Percentiles rank a stretch among this genome's conserved stretches.
Evolutionary conservation across 2,113 vertebrate species (phyloP).

Genomic region (Aegotheles bennettii): DNA sequence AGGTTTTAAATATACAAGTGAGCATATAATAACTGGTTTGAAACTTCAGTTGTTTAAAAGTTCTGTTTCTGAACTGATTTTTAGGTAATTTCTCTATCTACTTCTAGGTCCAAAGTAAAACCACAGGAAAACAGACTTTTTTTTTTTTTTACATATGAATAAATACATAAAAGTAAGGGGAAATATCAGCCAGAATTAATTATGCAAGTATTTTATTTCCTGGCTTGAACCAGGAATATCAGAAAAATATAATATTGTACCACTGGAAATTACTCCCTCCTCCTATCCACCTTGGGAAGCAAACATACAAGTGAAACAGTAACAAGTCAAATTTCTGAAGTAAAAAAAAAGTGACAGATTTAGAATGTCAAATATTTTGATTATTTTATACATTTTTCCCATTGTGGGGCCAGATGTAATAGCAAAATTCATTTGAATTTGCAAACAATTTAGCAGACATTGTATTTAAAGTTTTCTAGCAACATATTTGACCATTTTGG

Average conservation of each 20-base stretch:
- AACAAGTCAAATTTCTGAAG: not conserved
- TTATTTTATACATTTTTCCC: not conserved
- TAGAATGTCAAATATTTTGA: not conserved
- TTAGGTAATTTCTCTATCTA: not conserved
- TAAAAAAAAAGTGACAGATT: not conserved
- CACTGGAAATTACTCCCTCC: not conserved
- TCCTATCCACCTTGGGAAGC: not conserved
- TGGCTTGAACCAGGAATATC: not conserved
- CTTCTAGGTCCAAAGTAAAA: not conserved
- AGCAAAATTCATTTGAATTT: not conserved
- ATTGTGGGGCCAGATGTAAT: not conserved
- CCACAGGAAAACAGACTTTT: rapidly evolving
- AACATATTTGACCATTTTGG: not conserved
- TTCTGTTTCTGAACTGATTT: rapidly evolving
- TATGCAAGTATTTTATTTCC: not conserved
- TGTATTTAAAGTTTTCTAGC: not conserved
- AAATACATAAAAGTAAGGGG: not conserved
- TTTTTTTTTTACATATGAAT: not conserved
- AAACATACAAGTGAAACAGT: not conserved
- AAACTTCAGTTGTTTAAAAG: not conserved
- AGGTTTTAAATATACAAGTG: not conserved
- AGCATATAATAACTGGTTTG: not conserved
- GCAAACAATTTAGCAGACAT: not conserved
- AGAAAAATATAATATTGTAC: not conserved
- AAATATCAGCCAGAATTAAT: not conserved